Evolutionary conservation across 2,797 vertebrate species (phyloP).

Genomic region (Eidolon dupreanum): DNA sequence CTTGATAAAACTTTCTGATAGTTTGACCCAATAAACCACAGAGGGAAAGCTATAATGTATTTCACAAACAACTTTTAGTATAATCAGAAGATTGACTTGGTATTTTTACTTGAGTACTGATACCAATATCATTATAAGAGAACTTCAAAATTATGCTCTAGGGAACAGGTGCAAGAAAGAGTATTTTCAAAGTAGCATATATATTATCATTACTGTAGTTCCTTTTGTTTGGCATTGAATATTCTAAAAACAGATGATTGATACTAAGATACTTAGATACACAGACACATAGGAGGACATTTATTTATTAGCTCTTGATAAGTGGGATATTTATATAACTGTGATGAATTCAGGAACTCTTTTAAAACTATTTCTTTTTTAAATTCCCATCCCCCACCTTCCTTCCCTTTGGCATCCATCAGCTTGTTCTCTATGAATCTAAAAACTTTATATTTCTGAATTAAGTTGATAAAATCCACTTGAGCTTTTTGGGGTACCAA

Average conservation of each 20-base stretch:
- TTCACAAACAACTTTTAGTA: background rate
- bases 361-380: slow-evolving; percentile 1
- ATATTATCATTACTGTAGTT: background rate
- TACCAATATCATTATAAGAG: background rate
- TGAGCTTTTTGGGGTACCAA: background rate
- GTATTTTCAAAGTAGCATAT: background rate
- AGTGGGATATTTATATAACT: slow-evolving; percentile 20
- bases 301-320: background rate
- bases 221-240: background rate
- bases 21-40: background rate
- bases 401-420: background rate
- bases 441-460: slow-evolving; percentile 10
- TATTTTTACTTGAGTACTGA: background rate
- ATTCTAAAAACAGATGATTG: background rate
- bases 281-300: background rate
- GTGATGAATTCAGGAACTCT: background rate
- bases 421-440: background rate
- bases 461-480: slow-evolving; percentile 36
- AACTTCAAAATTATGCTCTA: background rate
- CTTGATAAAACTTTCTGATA: background rate
- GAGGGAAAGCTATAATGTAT: background rate
- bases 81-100: background rate
- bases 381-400: no score
- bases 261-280: background rate
- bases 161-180: background rate